Evolutionary conservation across 2,888 invertebrate genomes (phyloP).

Genomic region (Aleiodes alternator): DNA sequence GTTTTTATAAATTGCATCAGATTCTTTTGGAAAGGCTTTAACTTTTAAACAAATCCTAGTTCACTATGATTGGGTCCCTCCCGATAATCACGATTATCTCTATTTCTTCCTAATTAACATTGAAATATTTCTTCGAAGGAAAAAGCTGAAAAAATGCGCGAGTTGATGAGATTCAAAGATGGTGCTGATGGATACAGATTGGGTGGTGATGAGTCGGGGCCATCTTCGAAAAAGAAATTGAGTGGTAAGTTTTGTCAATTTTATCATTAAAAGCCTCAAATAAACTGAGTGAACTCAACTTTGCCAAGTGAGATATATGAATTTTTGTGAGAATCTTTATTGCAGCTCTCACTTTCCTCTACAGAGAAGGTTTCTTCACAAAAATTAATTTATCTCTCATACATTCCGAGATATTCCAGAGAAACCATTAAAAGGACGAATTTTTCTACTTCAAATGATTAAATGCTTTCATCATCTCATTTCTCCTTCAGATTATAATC

Average conservation of each 20-base stretch:
- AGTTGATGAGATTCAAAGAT: slow-evolving; percentile 57
- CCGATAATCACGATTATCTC: slow-evolving; percentile 5
- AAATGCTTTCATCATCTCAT: slow-evolving; percentile 28
- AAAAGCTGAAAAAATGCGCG: slow-evolving; percentile 66
- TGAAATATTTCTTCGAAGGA: slow-evolving; percentile 62
- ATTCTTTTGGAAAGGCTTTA: no score
- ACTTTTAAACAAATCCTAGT: no score
- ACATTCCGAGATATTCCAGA: not conserved
- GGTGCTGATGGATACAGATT: slow-evolving; percentile 62
- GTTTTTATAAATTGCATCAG: no score
- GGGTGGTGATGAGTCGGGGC: slow-evolving; percentile 55
- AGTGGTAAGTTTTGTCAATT: slow-evolving; percentile 53
- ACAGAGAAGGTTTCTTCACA: no score
- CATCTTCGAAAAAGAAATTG: slow-evolving; percentile 53
- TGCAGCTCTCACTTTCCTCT: no score
- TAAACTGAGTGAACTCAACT: no score
- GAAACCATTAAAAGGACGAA: not conserved
- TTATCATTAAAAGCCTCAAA: not conserved
- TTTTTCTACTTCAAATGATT: slow-evolving; percentile 20
- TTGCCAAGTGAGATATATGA: no score
- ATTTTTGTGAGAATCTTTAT: no score
- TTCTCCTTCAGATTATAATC: slow-evolving; percentile 68
- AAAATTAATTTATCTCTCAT: no score
- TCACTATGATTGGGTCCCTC: no score
- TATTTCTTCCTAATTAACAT: no score